phyloP scores from a whole-genome alignment of 1,140 invertebrate species.

The Pollicipes pollicipes region DNA sequence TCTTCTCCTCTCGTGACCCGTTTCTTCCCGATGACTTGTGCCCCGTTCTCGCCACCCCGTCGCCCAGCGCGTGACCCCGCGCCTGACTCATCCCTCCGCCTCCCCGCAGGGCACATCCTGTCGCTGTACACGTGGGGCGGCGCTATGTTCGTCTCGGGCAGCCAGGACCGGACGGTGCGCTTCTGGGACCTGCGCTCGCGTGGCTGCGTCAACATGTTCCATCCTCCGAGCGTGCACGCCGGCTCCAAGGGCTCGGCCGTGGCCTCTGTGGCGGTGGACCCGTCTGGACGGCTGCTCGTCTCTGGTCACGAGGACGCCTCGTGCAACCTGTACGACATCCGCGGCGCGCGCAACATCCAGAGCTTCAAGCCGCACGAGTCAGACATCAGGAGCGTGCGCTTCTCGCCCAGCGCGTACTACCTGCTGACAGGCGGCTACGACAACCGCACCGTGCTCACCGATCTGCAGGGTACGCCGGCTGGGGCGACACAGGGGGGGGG shows the following conservation, averaged over 20 bases:
- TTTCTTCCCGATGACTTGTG: too few species aligned
- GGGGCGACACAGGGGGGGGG: too few species aligned
- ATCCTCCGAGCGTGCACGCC: constrained; percentile 5
- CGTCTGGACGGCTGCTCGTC: constrained; percentile 78
- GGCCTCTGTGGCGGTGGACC: constrained; percentile 86
- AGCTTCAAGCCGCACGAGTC: constrained; percentile 82
- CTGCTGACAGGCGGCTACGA: constrained; percentile 94
- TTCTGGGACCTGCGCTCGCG: constrained; percentile 92
- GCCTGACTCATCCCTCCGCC: constrained; percentile 5
- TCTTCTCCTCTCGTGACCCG: too few species aligned
- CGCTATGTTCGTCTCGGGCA: constrained; percentile 94
- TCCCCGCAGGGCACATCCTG: constrained; percentile 55
- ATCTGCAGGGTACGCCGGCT: constrained; percentile 66
- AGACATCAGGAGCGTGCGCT: constrained; percentile 85
- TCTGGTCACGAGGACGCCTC: constrained; percentile 92
- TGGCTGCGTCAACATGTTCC: constrained; percentile 74
- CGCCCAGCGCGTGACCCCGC: too few species aligned
- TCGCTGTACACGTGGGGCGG: constrained; percentile 93
- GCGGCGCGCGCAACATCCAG: constrained; percentile 77
- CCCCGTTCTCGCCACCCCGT: too few species aligned
- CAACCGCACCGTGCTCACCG: constrained; percentile 82
- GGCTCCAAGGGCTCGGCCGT: constrained; percentile 53
- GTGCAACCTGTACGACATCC: constrained; percentile 85
- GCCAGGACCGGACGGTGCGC: constrained; percentile 84
- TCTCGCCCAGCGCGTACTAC: constrained; percentile 94